Evolutionary conservation across 2,797 vertebrate species (phyloP).

Genomic region (Avahi laniger): DNA sequence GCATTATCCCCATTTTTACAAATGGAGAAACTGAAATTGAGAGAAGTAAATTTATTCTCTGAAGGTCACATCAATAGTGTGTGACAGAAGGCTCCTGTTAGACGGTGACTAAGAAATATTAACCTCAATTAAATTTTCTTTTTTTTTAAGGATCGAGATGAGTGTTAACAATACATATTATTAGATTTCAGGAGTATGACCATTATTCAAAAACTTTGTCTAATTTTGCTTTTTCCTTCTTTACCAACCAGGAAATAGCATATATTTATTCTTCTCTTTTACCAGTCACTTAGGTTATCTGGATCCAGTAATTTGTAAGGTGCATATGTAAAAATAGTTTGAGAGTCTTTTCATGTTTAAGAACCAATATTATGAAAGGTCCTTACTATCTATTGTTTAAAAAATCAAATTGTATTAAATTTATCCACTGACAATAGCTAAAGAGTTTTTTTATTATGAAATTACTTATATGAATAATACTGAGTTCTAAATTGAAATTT

Average conservation of each 20-base stretch:
- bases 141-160: not conserved
- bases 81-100: not conserved
- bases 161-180: not conserved
- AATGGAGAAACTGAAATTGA: not conserved
- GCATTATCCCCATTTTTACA: not conserved
- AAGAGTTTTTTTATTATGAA: not conserved
- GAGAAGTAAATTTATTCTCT: not conserved
- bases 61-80: not conserved
- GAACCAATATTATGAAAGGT: not conserved
- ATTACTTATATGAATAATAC: not conserved
- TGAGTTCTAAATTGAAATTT: conserved; percentile 1
- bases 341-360: not conserved
- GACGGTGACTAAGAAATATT: not conserved
- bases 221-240: not conserved
- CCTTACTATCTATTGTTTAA: not conserved
- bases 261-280: not conserved
- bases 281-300: not conserved
- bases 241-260: not conserved
- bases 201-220: not conserved
- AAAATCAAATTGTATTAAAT: not conserved
- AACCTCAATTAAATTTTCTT: not conserved
- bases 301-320: not conserved
- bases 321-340: not conserved
- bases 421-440: not conserved
- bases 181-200: not conserved